Conservation (phyloP, 2,113 vertebrate species). For the Elephas maximus region DNA sequence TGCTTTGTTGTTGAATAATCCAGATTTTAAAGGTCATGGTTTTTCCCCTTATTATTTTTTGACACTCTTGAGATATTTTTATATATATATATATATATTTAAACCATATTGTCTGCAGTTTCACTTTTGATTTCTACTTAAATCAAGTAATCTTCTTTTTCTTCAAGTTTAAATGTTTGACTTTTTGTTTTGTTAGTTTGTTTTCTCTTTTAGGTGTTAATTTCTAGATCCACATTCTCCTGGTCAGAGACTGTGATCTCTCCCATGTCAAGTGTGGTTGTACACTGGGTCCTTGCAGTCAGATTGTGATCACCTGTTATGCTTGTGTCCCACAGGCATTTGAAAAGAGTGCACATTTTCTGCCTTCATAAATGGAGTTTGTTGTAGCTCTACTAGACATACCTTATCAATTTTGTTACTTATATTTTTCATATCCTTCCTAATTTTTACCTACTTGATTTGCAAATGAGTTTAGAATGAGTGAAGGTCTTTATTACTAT, state of each 20-base stretch:
- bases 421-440: background rate
- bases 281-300: background rate
- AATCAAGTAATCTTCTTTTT: background rate
- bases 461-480: background rate
- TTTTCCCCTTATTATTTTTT: background rate
- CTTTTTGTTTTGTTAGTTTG: background rate
- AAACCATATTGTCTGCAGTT: background rate
- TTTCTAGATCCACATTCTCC: background rate
- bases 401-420: background rate
- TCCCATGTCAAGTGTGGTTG: background rate
- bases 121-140: background rate
- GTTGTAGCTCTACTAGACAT: background rate
- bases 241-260: background rate
- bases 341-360: background rate
- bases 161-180: background rate
- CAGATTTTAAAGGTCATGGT: background rate
- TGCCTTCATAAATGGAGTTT: background rate
- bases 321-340: background rate
- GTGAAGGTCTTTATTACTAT: background rate
- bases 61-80: background rate
- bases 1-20: background rate
- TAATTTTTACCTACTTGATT: background rate
- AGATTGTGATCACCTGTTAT: background rate
- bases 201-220: background rate
- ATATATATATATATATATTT: background rate